Percentiles rank a stretch among this genome's conserved stretches.
Conservation (phyloP, 2,888 invertebrate species). For the Nomada lathburiana region DNA sequence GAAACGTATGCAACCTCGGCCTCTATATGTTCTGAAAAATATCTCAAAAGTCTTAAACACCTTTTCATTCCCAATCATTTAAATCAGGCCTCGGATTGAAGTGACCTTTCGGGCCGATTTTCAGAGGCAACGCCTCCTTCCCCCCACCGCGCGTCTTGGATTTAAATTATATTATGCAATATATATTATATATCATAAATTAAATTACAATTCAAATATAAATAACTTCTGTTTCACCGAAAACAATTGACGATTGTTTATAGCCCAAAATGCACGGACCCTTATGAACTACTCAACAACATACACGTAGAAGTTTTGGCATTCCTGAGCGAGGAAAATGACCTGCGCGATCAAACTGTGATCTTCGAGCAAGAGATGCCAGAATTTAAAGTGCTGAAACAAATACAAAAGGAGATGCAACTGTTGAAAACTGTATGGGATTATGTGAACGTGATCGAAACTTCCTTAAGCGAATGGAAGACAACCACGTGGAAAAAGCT, state of each 20-base stretch:
- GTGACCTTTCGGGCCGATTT: no score
- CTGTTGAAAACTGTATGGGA: constrained; percentile 95
- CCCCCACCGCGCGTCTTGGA: no score
- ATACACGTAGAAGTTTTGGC: constrained; percentile 88
- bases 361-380: constrained; percentile 95
- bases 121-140: no score
- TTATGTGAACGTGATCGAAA: constrained; percentile 92
- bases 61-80: no score
- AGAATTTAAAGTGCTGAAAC: constrained; percentile 91
- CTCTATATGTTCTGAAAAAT: no score
- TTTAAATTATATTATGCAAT: no score
- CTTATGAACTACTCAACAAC: constrained; percentile 90
- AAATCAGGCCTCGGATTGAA: no score
- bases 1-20: no score
- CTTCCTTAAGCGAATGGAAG: constrained; percentile 96
- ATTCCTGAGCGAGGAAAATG: constrained; percentile 89
- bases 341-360: constrained; percentile 90
- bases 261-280: constrained; percentile 88
- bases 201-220: no score
- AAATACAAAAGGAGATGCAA: constrained; percentile 91
- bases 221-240: not conserved
- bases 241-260: constrained; percentile 21
- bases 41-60: no score
- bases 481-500: constrained; percentile 97
- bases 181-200: no score